Evolutionary conservation across 2,888 invertebrate species (phyloP).

Genomic region (Tigriopus californicus): DNA sequence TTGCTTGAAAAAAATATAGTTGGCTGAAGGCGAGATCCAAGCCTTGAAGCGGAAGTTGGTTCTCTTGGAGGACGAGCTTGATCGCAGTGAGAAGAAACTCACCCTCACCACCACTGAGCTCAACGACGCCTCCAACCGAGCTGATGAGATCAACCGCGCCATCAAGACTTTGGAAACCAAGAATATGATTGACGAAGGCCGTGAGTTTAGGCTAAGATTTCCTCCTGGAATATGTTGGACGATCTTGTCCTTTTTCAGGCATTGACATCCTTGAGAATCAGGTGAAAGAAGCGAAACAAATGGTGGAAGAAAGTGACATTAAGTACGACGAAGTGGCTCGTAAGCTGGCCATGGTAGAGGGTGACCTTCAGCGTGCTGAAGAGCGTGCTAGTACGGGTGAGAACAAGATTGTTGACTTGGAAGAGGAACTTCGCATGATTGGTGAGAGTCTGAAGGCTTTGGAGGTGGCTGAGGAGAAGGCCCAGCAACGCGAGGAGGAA

Average conservation of each 20-base stretch:
- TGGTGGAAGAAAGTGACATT: slow-evolving; percentile 16
- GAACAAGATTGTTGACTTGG: slow-evolving; percentile 14
- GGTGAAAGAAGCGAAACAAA: slow-evolving; percentile 15
- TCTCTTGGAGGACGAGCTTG: slow-evolving; percentile 9
- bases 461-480: slow-evolving; percentile 15
- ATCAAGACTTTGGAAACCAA: slow-evolving; percentile 13
- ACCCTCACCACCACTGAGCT: slow-evolving; percentile 7
- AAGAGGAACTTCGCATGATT: slow-evolving; percentile 13
- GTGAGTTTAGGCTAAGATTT: neutral
- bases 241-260: neutral
- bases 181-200: slow-evolving; percentile 16
- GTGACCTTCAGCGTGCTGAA: slow-evolving; percentile 38
- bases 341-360: slow-evolving; percentile 39
- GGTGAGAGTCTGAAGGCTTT: slow-evolving; percentile 15
- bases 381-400: slow-evolving; percentile 38
- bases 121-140: neutral
- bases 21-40: slow-evolving; percentile 16
- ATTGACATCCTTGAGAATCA: slow-evolving; percentile 14
- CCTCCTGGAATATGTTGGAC: no score
- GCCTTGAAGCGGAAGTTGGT: slow-evolving; percentile 13
- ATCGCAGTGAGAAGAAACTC: slow-evolving; percentile 7
- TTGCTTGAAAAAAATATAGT: no score
- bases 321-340: slow-evolving; percentile 26
- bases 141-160: slow-evolving; percentile 12
- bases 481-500: slow-evolving; percentile 16